Conservation (phyloP, 2,888 invertebrate genomes). For the Flabesymbios commensalis region DNA sequence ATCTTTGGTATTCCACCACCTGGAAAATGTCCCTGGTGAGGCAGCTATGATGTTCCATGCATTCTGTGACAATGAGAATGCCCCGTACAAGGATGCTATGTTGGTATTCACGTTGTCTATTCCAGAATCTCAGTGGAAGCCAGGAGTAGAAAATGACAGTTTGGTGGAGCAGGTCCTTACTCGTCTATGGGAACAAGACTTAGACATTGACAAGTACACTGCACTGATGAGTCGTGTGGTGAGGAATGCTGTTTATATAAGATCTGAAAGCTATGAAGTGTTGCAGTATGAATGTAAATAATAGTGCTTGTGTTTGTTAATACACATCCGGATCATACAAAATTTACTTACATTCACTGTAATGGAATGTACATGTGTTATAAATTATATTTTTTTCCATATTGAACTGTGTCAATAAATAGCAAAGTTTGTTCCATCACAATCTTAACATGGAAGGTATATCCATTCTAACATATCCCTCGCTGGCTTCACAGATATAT, state of each 20-base stretch:
- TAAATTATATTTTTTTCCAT: too few relatives aligned
- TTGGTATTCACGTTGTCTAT: constrained; percentile 42
- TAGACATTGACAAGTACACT: neutral
- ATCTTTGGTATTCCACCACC: constrained; percentile 43
- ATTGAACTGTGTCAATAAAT: too few relatives aligned
- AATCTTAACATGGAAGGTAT: too few relatives aligned
- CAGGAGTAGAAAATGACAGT: too few relatives aligned
- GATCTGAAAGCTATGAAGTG: neutral
- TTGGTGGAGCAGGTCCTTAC: neutral
- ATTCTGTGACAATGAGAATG: constrained; percentile 54
- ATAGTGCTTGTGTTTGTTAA: too few relatives aligned
- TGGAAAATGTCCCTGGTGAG: constrained; percentile 42
- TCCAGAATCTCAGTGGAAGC: neutral
- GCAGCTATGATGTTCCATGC: constrained; percentile 50
- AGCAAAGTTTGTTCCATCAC: too few relatives aligned
- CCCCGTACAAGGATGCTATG: constrained; percentile 48
- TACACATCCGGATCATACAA: too few relatives aligned
- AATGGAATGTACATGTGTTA: too few relatives aligned
- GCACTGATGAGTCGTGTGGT: constrained; percentile 1
- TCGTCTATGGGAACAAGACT: neutral
- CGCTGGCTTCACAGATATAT: too few relatives aligned
- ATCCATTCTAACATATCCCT: too few relatives aligned
- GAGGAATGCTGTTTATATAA: neutral
- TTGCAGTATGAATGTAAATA: too few relatives aligned
- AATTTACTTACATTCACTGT: too few relatives aligned